phyloP scores from a whole-genome alignment of 2,888 invertebrate species.

The Neoaliturus tenellus region DNA sequence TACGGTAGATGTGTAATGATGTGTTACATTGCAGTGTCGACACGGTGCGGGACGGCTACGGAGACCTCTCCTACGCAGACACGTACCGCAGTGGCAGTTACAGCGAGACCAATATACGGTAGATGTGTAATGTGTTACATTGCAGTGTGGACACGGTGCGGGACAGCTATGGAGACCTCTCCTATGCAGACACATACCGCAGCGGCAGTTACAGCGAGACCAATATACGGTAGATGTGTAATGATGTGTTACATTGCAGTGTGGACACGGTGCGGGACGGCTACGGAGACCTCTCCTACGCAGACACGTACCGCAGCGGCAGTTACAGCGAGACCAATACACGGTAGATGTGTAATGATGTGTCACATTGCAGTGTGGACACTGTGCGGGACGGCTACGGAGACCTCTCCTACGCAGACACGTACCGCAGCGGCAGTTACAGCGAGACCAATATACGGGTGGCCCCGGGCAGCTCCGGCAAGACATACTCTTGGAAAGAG shows the following conservation, averaged over 20 bases:
- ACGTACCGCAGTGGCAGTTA: constrained; percentile 71
- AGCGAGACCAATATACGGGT: constrained; percentile 74
- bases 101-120: constrained; percentile 72
- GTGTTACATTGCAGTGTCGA: constrained; percentile 71
- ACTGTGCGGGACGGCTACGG: constrained; percentile 71
- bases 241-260: too few relatives aligned
- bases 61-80: constrained; percentile 71
- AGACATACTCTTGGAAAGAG: constrained; percentile 91
- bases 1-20: too few relatives aligned
- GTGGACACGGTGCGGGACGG: constrained; percentile 72
- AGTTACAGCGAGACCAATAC: constrained; percentile 71
- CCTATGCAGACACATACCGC: constrained; percentile 71
- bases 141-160: constrained; percentile 71
- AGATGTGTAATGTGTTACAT: too few relatives aligned
- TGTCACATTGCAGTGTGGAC: constrained; percentile 71
- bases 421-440: constrained; percentile 70
- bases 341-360: too few relatives aligned
- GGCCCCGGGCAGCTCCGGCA: constrained; percentile 81
- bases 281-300: constrained; percentile 70
- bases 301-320: constrained; percentile 71
- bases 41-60: constrained; percentile 71
- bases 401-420: constrained; percentile 71
- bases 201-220: constrained; percentile 69
- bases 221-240: constrained; percentile 73
- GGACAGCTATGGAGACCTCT: constrained; percentile 71